Evolutionary conservation across 2,888 invertebrate species (phyloP), one percentile per base, ranked within the genome.

Genomic region (Copidosoma aretas): DNA sequence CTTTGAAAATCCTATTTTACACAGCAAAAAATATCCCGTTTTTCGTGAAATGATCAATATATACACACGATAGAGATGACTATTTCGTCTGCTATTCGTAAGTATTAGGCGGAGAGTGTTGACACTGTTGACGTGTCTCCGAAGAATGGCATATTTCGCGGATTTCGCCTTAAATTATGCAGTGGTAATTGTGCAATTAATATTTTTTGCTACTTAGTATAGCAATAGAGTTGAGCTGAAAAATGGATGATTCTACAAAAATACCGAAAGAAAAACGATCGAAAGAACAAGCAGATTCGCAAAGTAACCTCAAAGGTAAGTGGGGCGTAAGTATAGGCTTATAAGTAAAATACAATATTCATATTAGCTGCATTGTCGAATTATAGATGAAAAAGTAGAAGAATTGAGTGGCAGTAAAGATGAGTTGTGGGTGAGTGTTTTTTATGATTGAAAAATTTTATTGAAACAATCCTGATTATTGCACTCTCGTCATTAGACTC

Each of bases 221-320:
- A 19, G 22, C 32, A 60, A 52, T 58, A 22, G 60, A 51, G 60
- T 56, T 56, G 57, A 56, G 56, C 61, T 41, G 10, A 43, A 67
- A 43, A 54, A 71, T 71, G 71, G 71, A 67, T 41, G 67, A 62
- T 46, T 54, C 19, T 22, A 41, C 54, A 39, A 67, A 67, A 62
- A 46, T 14, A 10, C 41, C 53, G 0, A 64, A 62, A 17, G 64
- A 67, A 32, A 59, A 53, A 15, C 41, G 59, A 1, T 25, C 60
- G 10, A 59, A 59, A 41, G 15, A 22, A 4, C 53, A 51, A 25
- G 4, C 43, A 59, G 62, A 67, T 52, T 32, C 59, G n/a, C 54
- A 56, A 71, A 59, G 59, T 61, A 64, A 71, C 59, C 62, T 71
- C 22, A 59, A 64, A 64, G 71, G 71, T 67, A 54, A 14, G 64